Percentiles rank a stretch among this genome's conserved stretches.
phyloP scores from a whole-genome alignment of 2,113 vertebrate species.

The Rhinoptilus africanus region DNA sequence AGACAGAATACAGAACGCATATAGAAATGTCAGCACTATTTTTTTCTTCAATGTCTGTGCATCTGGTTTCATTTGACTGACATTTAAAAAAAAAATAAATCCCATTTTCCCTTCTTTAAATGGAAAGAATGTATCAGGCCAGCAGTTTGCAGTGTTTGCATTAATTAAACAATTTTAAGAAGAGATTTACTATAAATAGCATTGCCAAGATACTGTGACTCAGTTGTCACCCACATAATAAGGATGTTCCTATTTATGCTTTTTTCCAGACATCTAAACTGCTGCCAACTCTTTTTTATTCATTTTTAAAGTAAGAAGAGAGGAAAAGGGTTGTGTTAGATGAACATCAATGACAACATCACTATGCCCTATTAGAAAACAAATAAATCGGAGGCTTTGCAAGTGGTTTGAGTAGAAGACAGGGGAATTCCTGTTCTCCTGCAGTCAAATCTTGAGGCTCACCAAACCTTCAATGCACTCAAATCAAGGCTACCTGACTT shows the following conservation, averaged over 20 bases:
- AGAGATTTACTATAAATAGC: conserved; percentile 26
- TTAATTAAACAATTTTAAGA: conserved; percentile 16
- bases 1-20: not conserved
- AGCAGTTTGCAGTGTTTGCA: not conserved
- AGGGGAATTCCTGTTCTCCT: not conserved
- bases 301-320: not conserved
- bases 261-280: not conserved
- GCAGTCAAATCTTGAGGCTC: not conserved
- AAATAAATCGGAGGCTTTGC: not conserved
- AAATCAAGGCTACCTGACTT: not conserved
- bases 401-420: not conserved
- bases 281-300: not conserved
- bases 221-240: conserved; percentile 16
- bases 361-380: not conserved
- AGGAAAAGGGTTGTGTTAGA: not conserved
- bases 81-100: not conserved
- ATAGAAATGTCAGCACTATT: not conserved
- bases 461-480: not conserved
- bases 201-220: not conserved
- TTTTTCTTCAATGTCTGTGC: not conserved
- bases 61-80: not conserved
- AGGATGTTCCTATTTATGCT: conserved; percentile 5
- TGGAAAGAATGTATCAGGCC: not conserved
- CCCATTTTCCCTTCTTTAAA: not conserved
- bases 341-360: not conserved